Conservation (phyloP, 1,140 invertebrate genomes). For the Ephestia elutella region DNA sequence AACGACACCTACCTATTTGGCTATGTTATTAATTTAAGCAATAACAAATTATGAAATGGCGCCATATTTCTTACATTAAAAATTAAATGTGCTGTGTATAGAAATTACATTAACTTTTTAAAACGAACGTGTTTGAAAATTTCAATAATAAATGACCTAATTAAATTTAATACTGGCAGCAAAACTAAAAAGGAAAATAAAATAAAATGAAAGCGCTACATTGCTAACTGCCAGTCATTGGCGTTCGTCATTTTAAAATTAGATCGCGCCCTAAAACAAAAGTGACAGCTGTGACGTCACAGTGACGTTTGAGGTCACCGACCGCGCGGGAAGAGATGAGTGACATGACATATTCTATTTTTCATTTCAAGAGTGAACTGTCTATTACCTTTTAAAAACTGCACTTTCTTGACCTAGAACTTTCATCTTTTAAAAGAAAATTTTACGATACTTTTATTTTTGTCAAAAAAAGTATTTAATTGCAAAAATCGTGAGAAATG, state of each 20-base stretch:
- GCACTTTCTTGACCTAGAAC: too few species aligned
- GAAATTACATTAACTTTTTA: too few species aligned
- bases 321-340: background rate
- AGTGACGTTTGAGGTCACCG: conserved; percentile 37
- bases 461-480: too few species aligned
- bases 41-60: background rate
- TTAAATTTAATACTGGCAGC: background rate
- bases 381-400: too few species aligned
- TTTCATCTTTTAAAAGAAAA: too few species aligned
- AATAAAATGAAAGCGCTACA: background rate
- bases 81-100: too few species aligned
- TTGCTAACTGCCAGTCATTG: conserved; percentile 9
- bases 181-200: background rate
- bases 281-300: conserved; percentile 49
- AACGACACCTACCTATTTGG: background rate
- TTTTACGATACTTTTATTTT: too few species aligned
- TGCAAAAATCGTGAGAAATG: too few species aligned
- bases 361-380: too few species aligned
- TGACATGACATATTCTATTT: background rate
- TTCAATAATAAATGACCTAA: too few species aligned
- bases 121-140: too few species aligned
- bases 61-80: background rate
- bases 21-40: background rate
- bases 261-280: conserved; percentile 54
- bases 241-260: conserved; percentile 30